Evolutionary conservation across 1,140 invertebrate genomes (phyloP).

Genomic region (Diorhabda carinulata): DNA sequence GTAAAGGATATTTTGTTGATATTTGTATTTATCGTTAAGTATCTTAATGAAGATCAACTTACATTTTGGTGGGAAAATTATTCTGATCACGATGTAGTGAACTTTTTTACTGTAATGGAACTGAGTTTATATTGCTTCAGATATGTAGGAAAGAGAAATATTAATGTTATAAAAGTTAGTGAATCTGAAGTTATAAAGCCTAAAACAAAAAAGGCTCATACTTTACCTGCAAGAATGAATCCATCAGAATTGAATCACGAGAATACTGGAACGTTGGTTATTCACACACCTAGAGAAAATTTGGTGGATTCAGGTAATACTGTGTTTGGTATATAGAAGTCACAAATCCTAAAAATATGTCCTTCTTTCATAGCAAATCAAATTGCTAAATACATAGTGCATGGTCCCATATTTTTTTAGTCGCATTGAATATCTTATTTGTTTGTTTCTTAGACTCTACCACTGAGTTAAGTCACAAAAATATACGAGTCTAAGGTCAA

Average conservation of each 20-base stretch:
- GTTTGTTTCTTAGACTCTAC: too few relatives aligned
- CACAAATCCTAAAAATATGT: too few relatives aligned
- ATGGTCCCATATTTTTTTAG: too few relatives aligned
- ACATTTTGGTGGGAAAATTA: conserved; percentile 88
- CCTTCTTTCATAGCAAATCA: too few relatives aligned
- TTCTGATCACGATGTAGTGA: conserved; percentile 66
- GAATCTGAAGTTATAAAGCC: conserved; percentile 51
- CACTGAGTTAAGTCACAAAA: too few relatives aligned
- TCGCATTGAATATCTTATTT: too few relatives aligned
- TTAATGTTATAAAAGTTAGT: conserved; percentile 45
- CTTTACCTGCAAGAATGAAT: conserved; percentile 73
- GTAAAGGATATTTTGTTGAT: conserved; percentile 85
- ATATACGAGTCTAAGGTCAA: too few relatives aligned
- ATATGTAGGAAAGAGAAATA: conserved; percentile 76
- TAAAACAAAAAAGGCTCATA: conserved; percentile 63
- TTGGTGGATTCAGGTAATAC: conserved; percentile 45
- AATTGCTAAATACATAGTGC: too few relatives aligned
- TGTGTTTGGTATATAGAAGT: too few relatives aligned
- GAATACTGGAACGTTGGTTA: conserved; percentile 54
- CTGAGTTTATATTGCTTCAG: conserved; percentile 84
- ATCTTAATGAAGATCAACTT: conserved; percentile 83
- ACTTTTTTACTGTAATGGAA: conserved; percentile 77
- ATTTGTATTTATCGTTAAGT: conserved; percentile 87
- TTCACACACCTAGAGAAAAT: conserved; percentile 54
- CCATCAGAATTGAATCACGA: conserved; percentile 60